Evolutionary conservation across 2,113 vertebrate species (phyloP), one percentile per base, ranked within the genome.

Genomic region (Phalacrocorax carbo): DNA sequence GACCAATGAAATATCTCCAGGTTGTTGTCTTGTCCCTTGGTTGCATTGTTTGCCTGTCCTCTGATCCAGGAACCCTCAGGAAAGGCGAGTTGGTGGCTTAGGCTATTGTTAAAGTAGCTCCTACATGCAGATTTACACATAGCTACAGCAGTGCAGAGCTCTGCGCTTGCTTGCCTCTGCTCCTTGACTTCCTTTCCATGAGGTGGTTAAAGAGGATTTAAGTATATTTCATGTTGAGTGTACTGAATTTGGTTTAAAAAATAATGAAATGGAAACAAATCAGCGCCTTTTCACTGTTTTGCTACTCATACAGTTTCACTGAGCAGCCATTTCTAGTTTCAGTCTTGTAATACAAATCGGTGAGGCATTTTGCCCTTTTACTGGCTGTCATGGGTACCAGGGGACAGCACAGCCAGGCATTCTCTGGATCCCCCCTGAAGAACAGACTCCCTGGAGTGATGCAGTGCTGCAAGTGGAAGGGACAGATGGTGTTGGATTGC

Each of bases 401-500:
- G 54, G 82, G 14, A 5, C 65, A 48, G 81, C 88, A 11, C 13
- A 23, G 49, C 58, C 8, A 16, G 81, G 25, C 4, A 5, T 36
- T 32, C 62, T 38, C 34, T 5, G 17, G 57, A 23, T 40, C 13
- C 32, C 38, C 55, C 49, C 16, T 20, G 54, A 32, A 75, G 64
- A 94, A 17, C 66, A 60, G 82, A 36, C 46, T 81, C 36, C 83
- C 68, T 18, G 40, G 88, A 52, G 26, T 16, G n/a, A 26, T 91
- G 93, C 94, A 66, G 82, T 19, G 85, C 82, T 91, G 95, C 75
- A 88, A 55, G 87, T 62, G 78, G 66, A 69, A 91, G 51, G 94
- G 82, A 81, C 94, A 66, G 88, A 36, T n/a, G 95, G 83, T 90
- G 88, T 62, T 79, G 94, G 86, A 58, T 86, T 95, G 95, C 91